Evolutionary conservation across 2,113 vertebrate genomes (phyloP), one percentile per base, ranked within the genome.

Genomic region (Cathartes aura): DNA sequence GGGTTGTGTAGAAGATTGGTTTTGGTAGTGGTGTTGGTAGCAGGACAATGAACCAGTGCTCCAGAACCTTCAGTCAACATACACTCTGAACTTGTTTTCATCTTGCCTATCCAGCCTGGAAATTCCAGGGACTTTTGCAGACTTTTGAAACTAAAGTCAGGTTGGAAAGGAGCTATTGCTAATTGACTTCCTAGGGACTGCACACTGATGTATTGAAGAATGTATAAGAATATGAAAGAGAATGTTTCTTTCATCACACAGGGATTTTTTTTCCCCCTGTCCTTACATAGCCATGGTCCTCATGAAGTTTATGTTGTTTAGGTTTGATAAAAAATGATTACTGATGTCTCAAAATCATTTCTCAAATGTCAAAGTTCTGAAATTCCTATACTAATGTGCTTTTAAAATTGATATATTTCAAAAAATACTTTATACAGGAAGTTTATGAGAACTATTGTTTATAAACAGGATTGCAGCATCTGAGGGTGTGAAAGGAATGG

Each of bases 51-150:
- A 96, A 87, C 84, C 8, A 80, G 23, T 11, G 21, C 80, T 92
- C 36, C 63, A 30, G 71, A 87, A 85, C 70, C 87, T 85, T 96
- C 45, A 55, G 93, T 89, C 84, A 87, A 60, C 64, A 75, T 87
- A 82, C 15, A 72, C 90, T 94, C 87, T 94, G 95, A 96, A 85
- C 90, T 76, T 96, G 78, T 93, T 97, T 91, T 89, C 32, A 29
- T 92, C 63, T 92, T 78, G 15, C 53, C 42, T 72, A 3, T 62
- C 52, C 64, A 82, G 70, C 67, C 85, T 97, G 82, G 80, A 94
- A 87, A 43, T 91, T 87, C 55, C 26, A 56, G 72, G 55, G 70
- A 19, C 36, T 81, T 70, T 12, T 78, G 24, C 40, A 80, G 34
- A 64, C 53, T 64, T 89, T 11, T 19, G 72, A 71, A 76, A 64